Conservation (phyloP, 2,888 invertebrate genomes). For the Hyalella azteca region DNA sequence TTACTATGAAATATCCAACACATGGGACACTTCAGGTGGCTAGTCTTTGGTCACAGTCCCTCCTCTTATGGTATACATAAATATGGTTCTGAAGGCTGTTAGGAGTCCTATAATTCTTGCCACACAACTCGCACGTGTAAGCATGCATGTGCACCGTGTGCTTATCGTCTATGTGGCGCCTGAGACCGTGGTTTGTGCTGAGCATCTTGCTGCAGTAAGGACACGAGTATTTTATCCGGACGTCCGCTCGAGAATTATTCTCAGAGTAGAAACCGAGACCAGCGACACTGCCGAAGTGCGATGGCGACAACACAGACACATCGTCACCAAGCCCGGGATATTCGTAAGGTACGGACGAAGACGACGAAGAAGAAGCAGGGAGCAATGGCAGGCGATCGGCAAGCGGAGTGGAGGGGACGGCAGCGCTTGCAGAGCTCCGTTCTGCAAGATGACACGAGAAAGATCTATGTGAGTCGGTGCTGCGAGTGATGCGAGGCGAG, state of each 20-base stretch:
- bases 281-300: background rate
- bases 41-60: slow-evolving; percentile 10
- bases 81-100: slow-evolving; percentile 91
- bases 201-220: slow-evolving; percentile 55
- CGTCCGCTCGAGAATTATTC: background rate
- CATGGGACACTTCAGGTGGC: slow-evolving; percentile 2
- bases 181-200: slow-evolving; percentile 53
- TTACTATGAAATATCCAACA: no score
- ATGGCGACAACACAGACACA: background rate
- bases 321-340: background rate
- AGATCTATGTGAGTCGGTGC: slow-evolving; percentile 17
- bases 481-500: slow-evolving; percentile 8
- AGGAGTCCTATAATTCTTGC: slow-evolving; percentile 86
- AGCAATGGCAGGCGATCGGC: background rate
- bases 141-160: slow-evolving; percentile 57
- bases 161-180: slow-evolving; percentile 57
- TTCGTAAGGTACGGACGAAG: slow-evolving; percentile 1
- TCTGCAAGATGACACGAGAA: slow-evolving; percentile 42
- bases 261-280: background rate
- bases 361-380: background rate
- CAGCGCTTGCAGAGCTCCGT: slow-evolving; percentile 20
- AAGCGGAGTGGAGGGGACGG: slow-evolving; percentile 14
- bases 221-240: slow-evolving; percentile 39
- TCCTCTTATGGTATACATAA: slow-evolving; percentile 76
- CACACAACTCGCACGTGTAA: slow-evolving; percentile 67